A percentile compares a stretch with the other conserved stretches of the same genome.
These are phyloP conservation scores for Clivina fossor DNA, from an alignment of 2,888 invertebrate genomes.

Conservation along the genomic window DNA sequence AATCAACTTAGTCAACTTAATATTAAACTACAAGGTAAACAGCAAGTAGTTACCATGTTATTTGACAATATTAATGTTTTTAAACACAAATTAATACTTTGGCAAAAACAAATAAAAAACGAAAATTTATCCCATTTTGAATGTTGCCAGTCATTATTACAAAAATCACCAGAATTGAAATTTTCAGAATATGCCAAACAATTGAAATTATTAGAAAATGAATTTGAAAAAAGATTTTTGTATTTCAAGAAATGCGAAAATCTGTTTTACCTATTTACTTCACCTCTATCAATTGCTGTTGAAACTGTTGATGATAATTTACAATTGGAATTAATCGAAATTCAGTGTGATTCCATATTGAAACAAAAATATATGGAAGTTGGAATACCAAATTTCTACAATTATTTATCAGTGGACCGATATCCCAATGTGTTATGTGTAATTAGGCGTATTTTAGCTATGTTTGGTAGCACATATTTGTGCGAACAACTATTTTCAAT, in stretches of 20 bases:
- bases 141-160: conserved; percentile 8
- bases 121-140: conserved; percentile 16
- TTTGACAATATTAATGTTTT: conserved; percentile 25
- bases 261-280: conserved; percentile 35
- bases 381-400: conserved; percentile 37
- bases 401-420: conserved; percentile 29
- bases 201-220: conserved; percentile 13
- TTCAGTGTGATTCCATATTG: conserved; percentile 36
- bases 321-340: conserved; percentile 35
- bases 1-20: conserved; percentile 26
- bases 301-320: conserved; percentile 28
- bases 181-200: conserved; percentile 5
- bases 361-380: conserved; percentile 37
- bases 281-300: conserved; percentile 34
- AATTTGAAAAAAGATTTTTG: conserved; percentile 28
- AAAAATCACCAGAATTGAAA: conserved; percentile 12
- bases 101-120: conserved; percentile 20
- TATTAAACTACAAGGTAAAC: conserved; percentile 25
- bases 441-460: not conserved
- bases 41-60: conserved; percentile 17
- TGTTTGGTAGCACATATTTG: not conserved
- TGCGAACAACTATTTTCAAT: conserved; percentile 5
- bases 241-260: conserved; percentile 33
- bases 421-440: conserved; percentile 10
- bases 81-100: conserved; percentile 22